Evolutionary conservation across 2,113 vertebrate genomes (phyloP).

Genomic region (Myrmecobius fasciatus): DNA sequence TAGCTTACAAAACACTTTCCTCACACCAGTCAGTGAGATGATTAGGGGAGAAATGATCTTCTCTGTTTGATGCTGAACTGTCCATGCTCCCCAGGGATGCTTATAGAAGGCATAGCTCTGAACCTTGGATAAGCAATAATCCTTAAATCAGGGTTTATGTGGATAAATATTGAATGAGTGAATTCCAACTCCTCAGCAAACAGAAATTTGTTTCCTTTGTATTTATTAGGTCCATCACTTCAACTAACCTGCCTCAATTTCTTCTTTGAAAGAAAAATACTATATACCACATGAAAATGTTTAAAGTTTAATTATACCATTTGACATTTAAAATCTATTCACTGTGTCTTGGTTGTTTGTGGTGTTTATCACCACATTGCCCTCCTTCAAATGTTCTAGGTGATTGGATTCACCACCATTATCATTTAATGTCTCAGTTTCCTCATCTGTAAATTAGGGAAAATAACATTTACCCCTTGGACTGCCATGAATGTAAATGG

Average conservation of each 20-base stretch:
- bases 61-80: background rate
- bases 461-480: background rate
- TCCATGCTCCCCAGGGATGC: background rate
- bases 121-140: background rate
- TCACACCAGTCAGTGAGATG: background rate
- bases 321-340: background rate
- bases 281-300: background rate
- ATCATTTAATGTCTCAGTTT: background rate
- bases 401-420: background rate
- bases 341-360: background rate
- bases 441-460: background rate
- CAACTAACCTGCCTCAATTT: background rate
- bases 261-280: background rate
- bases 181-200: background rate
- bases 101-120: background rate
- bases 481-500: background rate
- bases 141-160: background rate
- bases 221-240: background rate
- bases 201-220: background rate
- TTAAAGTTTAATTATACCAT: background rate
- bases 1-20: background rate
- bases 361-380: background rate
- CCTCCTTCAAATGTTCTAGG: background rate
- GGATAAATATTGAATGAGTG: background rate
- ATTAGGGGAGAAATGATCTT: background rate